Conservation (phyloP, 2,888 invertebrate species). For the Sisyra nigra region DNA sequence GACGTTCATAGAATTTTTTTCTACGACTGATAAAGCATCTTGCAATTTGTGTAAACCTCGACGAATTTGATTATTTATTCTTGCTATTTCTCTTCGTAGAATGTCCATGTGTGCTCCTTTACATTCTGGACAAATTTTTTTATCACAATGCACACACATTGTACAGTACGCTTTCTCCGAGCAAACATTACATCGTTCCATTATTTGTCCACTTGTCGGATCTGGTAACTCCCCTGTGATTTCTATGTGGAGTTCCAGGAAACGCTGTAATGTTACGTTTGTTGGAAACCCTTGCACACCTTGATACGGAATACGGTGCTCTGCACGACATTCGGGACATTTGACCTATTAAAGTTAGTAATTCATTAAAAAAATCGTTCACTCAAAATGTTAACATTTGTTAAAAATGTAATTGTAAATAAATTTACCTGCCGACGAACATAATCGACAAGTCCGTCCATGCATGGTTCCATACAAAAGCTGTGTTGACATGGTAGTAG, state of each 20-base stretch:
- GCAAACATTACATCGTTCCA: conserved; percentile 88
- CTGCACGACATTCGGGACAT: conserved; percentile 96
- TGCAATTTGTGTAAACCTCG: conserved; percentile 78
- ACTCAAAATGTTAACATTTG: neutral
- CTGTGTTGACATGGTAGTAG: conserved; percentile 98
- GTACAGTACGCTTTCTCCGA: conserved; percentile 82
- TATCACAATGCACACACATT: conserved; percentile 90
- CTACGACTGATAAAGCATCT: conserved; percentile 67
- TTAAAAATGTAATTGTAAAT: conserved; percentile 1
- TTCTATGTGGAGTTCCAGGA: conserved; percentile 85
- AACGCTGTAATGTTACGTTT: conserved; percentile 88
- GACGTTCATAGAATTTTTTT: conserved; percentile 76
- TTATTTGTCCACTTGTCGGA: conserved; percentile 78
- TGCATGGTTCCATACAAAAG: conserved; percentile 97
- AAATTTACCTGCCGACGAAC: conserved; percentile 74
- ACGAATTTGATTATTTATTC: conserved; percentile 40
- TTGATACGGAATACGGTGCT: conserved; percentile 90
- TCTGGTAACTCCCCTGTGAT: conserved; percentile 84
- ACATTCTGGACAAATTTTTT: conserved; percentile 92
- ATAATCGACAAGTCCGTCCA: conserved; percentile 93
- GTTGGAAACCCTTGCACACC: conserved; percentile 90
- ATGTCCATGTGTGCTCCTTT: conserved; percentile 94
- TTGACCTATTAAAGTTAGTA: conserved; percentile 49
- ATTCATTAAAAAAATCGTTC: conserved; percentile 4
- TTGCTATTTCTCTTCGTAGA: conserved; percentile 46